phyloP scores from a whole-genome alignment of 2,113 vertebrate species.

The Petroica traversi region DNA sequence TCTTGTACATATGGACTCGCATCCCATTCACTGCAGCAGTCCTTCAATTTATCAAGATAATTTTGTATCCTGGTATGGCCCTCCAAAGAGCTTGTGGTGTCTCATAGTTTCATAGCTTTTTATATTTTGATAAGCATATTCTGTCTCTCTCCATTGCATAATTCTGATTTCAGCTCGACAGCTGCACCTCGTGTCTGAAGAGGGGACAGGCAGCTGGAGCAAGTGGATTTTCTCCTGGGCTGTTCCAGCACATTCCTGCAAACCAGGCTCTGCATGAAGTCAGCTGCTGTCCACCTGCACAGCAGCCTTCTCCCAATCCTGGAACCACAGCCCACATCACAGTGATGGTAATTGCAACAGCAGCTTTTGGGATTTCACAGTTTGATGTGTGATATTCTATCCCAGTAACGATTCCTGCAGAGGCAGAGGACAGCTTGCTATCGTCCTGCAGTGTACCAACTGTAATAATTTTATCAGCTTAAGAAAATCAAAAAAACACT shows the following conservation, averaged over 20 bases:
- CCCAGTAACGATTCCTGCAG: not conserved
- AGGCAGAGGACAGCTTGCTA: not conserved
- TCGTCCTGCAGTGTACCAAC: not conserved
- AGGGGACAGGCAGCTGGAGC: not conserved
- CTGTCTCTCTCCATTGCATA: not conserved
- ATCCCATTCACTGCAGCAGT: not conserved
- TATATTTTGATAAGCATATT: not conserved
- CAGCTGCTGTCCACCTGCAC: not conserved
- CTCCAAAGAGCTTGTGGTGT: not conserved
- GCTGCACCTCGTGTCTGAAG: not conserved
- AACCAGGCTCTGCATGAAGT: not conserved
- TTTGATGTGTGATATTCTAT: not conserved
- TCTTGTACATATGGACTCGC: accelerated
- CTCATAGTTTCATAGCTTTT: not conserved
- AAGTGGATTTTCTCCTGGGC: not conserved
- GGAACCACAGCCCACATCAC: accelerated
- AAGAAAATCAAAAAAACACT: not conserved
- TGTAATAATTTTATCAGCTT: not conserved
- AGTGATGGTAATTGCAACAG: not conserved
- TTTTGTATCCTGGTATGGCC: not conserved
- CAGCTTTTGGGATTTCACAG: not conserved
- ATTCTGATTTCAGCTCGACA: not conserved
- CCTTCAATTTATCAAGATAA: not conserved
- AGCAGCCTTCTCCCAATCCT: not conserved
- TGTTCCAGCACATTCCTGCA: not conserved